Evolutionary conservation across 2,113 vertebrate species (phyloP), one percentile per base, ranked within the genome.

Genomic region (Lepisosteus oculatus): DNA sequence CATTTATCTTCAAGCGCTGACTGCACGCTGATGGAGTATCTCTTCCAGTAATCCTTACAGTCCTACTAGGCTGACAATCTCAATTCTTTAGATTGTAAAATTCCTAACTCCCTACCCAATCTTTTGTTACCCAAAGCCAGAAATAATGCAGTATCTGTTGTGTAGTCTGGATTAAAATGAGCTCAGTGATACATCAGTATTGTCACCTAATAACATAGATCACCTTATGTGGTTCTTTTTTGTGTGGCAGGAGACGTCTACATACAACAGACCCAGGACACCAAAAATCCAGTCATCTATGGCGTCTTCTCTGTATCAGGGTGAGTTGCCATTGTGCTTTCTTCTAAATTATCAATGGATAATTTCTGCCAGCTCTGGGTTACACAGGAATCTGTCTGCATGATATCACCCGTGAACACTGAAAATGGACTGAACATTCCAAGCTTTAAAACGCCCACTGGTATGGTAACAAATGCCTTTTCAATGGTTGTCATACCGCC

Each of bases 181-280:
- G 29, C 29, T 29, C 29, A 29, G 29, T 29, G 29, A 29, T 29
- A 29, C 29, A 29, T 29, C 29, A 29, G 29, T 29, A 29, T 29
- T 29, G 29, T 29, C 29, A 29, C 29, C 29, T 29, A 29, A 29
- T 29, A 29, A 29, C 29, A 29, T 29, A 29, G 29, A 29, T 29
- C 29, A 29, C 29, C 29, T 29, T 71, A 13, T 44, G 41, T 74
- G 45, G 4, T 85, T 12, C 61, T 76, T 77, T 80, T 86, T 76
- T 85, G 79, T 77, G 72, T 84, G 76, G 62, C 86, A 99, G 97
- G 97, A 91, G 97, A 97, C 0, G 95, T 99, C 72, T 99, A 96
- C 82, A 94, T 99, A 79, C 97, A 99, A 88, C 95, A 97, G 80
- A 98, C 95, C 17, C 96, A 98, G 81, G 97, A 99, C 83, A 94